phyloP scores from a whole-genome alignment of 2,888 invertebrate genomes.

The Cephus pygmeus region DNA sequence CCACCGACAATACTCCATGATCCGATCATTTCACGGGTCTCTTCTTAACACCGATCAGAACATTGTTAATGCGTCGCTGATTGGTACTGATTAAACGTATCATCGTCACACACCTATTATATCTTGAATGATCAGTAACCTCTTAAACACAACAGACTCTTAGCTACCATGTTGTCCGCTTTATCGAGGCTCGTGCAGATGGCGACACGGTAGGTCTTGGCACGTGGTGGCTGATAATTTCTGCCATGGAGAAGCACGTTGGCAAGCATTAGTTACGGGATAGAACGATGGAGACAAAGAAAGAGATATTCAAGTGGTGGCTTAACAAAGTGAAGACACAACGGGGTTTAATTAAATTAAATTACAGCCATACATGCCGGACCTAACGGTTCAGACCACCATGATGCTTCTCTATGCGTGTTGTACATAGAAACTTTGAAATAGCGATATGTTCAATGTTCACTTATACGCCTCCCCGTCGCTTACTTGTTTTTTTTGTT shows the following conservation, averaged over 20 bases:
- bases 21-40: neutral
- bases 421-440: slow-evolving; percentile 41
- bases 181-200: neutral
- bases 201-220: neutral
- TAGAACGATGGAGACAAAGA: neutral
- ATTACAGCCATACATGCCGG: neutral
- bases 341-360: neutral
- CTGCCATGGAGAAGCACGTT: neutral
- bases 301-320: neutral
- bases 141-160: slow-evolving; percentile 33
- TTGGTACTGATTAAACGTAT: slow-evolving; percentile 5
- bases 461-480: slow-evolving; percentile 25
- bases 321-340: neutral
- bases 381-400: neutral
- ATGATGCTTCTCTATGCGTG: neutral
- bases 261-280: neutral
- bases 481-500: slow-evolving; percentile 21
- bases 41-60: neutral
- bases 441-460: slow-evolving; percentile 62
- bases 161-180: slow-evolving; percentile 21
- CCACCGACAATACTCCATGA: neutral
- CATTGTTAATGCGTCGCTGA: neutral
- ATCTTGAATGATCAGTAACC: slow-evolving; percentile 36
- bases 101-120: slow-evolving; percentile 16
- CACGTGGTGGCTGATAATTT: neutral